phyloP scores from a whole-genome alignment of 2,113 vertebrate species.

The Caranx ignobilis region DNA sequence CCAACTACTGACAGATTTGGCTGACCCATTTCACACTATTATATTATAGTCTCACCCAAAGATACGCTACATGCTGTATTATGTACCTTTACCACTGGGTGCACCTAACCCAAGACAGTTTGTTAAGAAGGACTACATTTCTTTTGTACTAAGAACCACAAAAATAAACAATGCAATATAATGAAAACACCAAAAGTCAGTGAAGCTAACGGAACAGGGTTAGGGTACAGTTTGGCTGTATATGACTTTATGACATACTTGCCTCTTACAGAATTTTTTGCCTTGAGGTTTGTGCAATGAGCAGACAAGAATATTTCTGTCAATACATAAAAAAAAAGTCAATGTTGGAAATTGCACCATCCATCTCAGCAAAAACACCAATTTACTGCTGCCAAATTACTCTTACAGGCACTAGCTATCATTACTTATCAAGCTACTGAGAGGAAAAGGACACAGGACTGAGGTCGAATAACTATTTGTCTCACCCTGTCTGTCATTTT shows the following conservation, averaged over 20 bases:
- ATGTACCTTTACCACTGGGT: no score
- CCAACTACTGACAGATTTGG: constrained; percentile 40
- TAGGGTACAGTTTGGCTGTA: no score
- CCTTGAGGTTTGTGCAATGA: constrained; percentile 6
- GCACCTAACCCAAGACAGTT: background rate
- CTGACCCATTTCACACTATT: constrained; percentile 61
- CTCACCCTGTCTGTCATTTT: background rate
- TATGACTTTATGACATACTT: background rate
- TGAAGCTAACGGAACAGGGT: background rate
- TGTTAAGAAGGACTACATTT: background rate
- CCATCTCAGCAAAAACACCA: constrained; percentile 29
- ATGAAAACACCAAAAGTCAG: background rate
- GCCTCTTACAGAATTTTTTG: background rate
- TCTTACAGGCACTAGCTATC: constrained; percentile 22
- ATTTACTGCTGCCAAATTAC: constrained; percentile 35
- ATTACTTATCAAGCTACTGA: constrained; percentile 43
- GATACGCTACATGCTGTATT: no score
- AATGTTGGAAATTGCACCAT: constrained; percentile 26
- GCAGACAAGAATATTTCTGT: constrained; percentile 17
- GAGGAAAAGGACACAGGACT: constrained; percentile 13
- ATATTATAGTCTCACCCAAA: constrained; percentile 8
- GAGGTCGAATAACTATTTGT: background rate
- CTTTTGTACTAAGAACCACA: background rate
- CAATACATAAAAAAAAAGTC: background rate
- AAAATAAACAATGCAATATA: background rate